phyloP scores from a whole-genome alignment of 1,140 invertebrate genomes.

The Scaptomyza hsui region DNA sequence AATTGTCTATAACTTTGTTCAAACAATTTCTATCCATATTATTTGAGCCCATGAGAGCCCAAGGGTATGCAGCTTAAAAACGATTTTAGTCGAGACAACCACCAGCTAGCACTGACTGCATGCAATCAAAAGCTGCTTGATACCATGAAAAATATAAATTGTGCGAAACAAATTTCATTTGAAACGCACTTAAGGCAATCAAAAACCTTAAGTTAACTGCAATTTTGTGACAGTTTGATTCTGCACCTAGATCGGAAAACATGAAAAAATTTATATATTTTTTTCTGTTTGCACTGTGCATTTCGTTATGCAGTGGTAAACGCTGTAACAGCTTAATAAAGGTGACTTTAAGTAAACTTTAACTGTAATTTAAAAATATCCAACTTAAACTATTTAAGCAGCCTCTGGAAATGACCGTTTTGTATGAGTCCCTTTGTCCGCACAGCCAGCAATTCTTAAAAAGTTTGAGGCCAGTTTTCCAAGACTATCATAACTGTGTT shows the following conservation, averaged over 20 bases:
- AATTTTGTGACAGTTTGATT: neutral
- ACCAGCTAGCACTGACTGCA: neutral
- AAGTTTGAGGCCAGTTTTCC: conserved; percentile 5
- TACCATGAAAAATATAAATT: neutral
- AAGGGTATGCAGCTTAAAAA: too few species aligned
- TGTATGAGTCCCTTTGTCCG: conserved; percentile 26
- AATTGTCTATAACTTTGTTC: too few species aligned
- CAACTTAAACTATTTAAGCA: neutral
- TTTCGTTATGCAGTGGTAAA: neutral
- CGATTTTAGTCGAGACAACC: too few species aligned
- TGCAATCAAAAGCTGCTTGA: conserved; percentile 11
- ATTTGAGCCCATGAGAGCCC: too few species aligned
- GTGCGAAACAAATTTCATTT: conserved; percentile 18
- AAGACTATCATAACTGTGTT: conserved; percentile 22
- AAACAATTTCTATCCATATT: too few species aligned
- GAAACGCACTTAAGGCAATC: neutral
- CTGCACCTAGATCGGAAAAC: neutral
- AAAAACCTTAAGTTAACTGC: neutral
- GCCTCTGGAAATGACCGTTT: conserved; percentile 19
- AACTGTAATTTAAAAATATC: neutral
- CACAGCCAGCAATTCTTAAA: conserved; percentile 1
- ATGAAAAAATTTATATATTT: conserved; percentile 3
- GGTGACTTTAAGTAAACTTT: neutral
- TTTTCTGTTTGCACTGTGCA: neutral
- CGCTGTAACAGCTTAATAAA: neutral